Evolutionary conservation across 2,113 vertebrate species (phyloP), one percentile per base, ranked within the genome.

Genomic region (Hippoglossus stenolepis): DNA sequence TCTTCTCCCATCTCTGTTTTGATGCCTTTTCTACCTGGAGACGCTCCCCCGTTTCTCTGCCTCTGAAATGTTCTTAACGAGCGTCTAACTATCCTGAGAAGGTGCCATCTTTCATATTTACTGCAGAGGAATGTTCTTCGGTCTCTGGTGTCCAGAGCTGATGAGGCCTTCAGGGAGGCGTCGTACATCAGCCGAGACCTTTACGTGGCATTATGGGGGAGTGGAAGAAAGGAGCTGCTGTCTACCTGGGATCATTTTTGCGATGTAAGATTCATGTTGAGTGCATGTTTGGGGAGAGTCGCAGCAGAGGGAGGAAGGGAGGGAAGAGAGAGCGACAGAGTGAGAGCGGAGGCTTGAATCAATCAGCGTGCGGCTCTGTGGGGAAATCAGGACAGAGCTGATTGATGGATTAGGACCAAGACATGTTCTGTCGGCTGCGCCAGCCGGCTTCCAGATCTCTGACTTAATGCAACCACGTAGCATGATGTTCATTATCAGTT

Each of bases 131-230:
- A 17, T 65, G 35, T 17, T n/a, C 20, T n/a, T n/a, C 20, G 6
- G 20, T 78, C 28, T 76, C 14, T 43, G 20, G 47, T 70, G 75
- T 75, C 28, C 15, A 12, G 35, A 65, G 58, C 40, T 60, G 26
- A 75, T 40, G 65, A 71, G 62, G 58, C 74, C 84, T 87, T 79
- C 69, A 82, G 68, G 23, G 67, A 2, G 45, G n/a, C 4, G 17
- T 8, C 1, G 47, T 40, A 40, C 40, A 40, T 40, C 40, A 40
- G 47, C 45, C 45, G 45, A 15, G 45, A 47, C 45, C 45, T 47
- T 47, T 15, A 17, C 45, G 45, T 11, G 45, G 45, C 45, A 15
- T 47, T 47, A 15, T 11, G 13, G 11, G 45, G 45, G 45, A 14
- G 13, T 2, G 3, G 45, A 11, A 11, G n/a, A n/a, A 4, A 43